Base-by-base conservation (phyloP, 2,888 invertebrate genomes). In the Drosophila nigritarsus region DNA sequence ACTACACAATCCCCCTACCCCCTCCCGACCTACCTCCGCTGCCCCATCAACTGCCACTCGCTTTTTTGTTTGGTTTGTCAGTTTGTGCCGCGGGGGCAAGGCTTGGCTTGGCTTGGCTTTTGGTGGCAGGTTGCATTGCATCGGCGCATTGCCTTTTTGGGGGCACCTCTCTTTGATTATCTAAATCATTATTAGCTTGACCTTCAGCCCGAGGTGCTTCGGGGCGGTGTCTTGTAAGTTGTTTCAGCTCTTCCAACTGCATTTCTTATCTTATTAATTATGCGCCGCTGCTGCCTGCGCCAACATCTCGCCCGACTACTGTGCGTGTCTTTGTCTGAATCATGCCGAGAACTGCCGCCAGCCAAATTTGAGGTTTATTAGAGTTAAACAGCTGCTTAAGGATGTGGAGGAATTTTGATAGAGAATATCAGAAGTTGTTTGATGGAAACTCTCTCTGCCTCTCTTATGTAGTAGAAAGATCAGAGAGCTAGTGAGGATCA, bases 101-200 rank as follows among this genome's bases (percentile, higher is more conserved):
- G 54, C 68, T 58, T n/a, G 34, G 18, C 42, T 24, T 53, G 27
- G 4, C 38, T 55, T 65, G 29, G 51, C 62, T 59, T 66, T 32
- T 38, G 62, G 80, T 67, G 77, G 78, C 81, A 78, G 72, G 58
- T 80, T 74, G 45, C 20, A 45, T 20, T 45, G 42, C 74, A 67
- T 60, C 42, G 42, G 13, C 13, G 65, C 15, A 38, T 38, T 73
- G 55, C 50, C 45, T 73, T 61, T 54, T 66, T 49, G 56, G 49
- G 36, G 36, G 49, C 49, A 55, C 65, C 54, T 55, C 74, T 51
- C 61, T 54, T 76, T 77, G 75, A 78, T 87, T 89, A 90, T 90
- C 87, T 89, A 80, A 87, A 90, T 82, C 88, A 87, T 82, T 90
- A 90, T 90, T 88, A 87, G 89, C 81, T 90, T 90, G 90, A 90